These are phyloP conservation scores for Astur gentilis DNA, from an alignment of 2,113 vertebrate species.

Conservation along the genomic window DNA sequence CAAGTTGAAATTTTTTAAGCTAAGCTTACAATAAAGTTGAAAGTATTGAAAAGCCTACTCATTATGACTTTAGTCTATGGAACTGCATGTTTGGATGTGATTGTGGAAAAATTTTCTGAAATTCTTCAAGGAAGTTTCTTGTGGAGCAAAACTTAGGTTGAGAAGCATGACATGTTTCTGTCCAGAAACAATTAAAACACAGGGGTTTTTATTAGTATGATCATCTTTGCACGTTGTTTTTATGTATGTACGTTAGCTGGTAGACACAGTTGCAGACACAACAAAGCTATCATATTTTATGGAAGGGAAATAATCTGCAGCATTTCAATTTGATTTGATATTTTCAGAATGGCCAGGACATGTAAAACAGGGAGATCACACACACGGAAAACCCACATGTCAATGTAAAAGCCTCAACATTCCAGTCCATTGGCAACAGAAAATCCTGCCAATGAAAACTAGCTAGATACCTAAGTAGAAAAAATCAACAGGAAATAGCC, in stretches of 20 bases:
- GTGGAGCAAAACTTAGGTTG: not conserved
- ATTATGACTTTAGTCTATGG: not conserved
- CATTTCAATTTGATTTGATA: not conserved
- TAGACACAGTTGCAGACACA: not conserved
- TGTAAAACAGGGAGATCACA: not conserved
- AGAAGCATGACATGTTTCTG: not conserved
- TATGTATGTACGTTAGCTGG: not conserved
- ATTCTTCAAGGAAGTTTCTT: not conserved
- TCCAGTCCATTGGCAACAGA: not conserved
- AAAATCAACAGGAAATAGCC: slow-evolving; percentile 36
- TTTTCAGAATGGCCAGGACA: not conserved
- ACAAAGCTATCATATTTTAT: not conserved
- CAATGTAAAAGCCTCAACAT: not conserved
- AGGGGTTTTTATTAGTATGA: not conserved
- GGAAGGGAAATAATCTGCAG: not conserved
- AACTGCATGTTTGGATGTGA: not conserved
- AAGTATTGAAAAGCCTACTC: not conserved
- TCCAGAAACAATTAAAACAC: not conserved
- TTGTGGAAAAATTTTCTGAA: not conserved
- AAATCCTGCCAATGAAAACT: slow-evolving; percentile 10
- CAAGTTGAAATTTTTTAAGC: not conserved
- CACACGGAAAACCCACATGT: not conserved
- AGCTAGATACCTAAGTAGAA: not conserved
- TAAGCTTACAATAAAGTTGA: not conserved
- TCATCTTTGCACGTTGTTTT: not conserved